Evolutionary conservation across 2,797 vertebrate species (phyloP), one percentile per base, ranked within the genome.

Genomic region (Rhinogobio ventralis): DNA sequence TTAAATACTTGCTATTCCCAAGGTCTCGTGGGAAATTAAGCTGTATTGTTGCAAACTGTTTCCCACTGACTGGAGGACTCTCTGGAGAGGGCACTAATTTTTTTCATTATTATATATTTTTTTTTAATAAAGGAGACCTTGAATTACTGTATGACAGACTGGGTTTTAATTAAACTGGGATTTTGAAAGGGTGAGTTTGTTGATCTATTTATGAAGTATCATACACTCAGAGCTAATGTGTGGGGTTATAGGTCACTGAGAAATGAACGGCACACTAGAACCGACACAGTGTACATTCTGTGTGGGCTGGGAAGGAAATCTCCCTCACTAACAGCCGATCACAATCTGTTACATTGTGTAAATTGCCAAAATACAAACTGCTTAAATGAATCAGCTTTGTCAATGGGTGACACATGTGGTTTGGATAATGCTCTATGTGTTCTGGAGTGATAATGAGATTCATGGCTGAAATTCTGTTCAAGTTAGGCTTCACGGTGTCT

Each of bases 21-120:
- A 84, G 89, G 91, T 87, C 94, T 92, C 93, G 39, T 74, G 95
- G 95, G 95, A 96, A 96, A 96, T 96, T 95, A 95, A 95, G 94
- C 93, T 93, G 94, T 95, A 94, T 95, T 95, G 94, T 95, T 87
- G 82, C 8, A 87, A 91, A 95, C 93, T 92, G 92, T 95, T 94
- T 94, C 93, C 91, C 90, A 92, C 93, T 91, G 93, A 94, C 92
- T 92, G 83, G 64, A 76, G 77, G 85, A 62, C 2, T 93, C 95
- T 91, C 94, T 45, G 11, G 93, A 92, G 95, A 93, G 53, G 85
- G 81, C 84, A 93, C 90, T 92, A 93, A 90, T 93, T 94, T 90
- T 94, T 93, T 4, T 79, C 83, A 79, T 85, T 73, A 73, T 36
- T 71, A 79, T 67, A 49, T 57, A 23, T 64, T 82, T 57, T 53